These are phyloP conservation scores for Condylura cristata DNA, from an alignment of 2,113 vertebrate genomes.

Conservation along the genomic window DNA sequence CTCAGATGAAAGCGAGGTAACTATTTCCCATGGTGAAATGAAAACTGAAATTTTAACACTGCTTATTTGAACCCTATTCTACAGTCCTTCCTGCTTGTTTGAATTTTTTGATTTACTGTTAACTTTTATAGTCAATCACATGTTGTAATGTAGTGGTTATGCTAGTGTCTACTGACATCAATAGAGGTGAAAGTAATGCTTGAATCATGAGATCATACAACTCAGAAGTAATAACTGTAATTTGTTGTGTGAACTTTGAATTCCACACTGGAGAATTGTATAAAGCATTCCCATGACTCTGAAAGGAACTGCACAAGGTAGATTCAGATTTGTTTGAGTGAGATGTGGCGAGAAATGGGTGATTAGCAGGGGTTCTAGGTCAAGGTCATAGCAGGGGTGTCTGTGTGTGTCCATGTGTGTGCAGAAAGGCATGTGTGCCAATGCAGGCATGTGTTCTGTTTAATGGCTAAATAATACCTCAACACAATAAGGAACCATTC, in stretches of 20 bases:
- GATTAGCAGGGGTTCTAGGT: background rate
- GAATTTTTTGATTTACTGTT: background rate
- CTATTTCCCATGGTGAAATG: background rate
- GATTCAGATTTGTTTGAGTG: background rate
- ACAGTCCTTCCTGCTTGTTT: background rate
- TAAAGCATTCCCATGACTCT: background rate
- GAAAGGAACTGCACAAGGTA: background rate
- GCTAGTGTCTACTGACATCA: background rate
- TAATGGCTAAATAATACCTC: background rate
- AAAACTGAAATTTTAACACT: background rate
- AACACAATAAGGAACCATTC: background rate
- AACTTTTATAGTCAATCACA: background rate
- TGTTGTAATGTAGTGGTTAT: background rate
- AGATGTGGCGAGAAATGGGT: background rate
- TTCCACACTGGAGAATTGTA: background rate
- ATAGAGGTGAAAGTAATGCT: background rate
- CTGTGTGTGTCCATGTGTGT: rapidly evolving
- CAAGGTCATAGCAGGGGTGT: background rate
- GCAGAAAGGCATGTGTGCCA: too few relatives aligned
- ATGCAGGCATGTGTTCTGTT: background rate
- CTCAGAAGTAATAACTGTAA: background rate
- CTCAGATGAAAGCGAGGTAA: constrained; percentile 59
- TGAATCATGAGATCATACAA: background rate
- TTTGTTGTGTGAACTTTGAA: background rate
- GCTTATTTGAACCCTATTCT: background rate